phyloP scores from a whole-genome alignment of 2,113 vertebrate species.

The Archocentrus centrarchus region DNA sequence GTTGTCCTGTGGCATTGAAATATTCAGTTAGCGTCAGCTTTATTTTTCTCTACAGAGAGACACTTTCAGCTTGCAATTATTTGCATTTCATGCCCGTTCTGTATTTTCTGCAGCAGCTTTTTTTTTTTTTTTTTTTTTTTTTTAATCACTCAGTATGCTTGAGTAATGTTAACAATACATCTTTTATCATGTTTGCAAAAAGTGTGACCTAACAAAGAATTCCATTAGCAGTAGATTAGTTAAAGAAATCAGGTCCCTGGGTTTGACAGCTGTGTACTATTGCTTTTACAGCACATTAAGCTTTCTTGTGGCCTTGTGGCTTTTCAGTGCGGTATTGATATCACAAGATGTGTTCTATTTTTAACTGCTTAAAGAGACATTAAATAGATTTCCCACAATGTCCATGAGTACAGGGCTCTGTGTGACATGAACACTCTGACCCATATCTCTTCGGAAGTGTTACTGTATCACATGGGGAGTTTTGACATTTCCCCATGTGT shows the following conservation, averaged over 20 bases:
- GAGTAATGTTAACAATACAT: background rate
- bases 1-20: slow-evolving; percentile 43
- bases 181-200: background rate
- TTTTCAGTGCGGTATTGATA: slow-evolving; percentile 12
- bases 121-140: background rate
- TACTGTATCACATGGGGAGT: slow-evolving; percentile 68
- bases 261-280: background rate
- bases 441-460: slow-evolving; percentile 73
- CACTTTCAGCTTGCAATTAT: background rate
- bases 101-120: background rate
- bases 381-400: slow-evolving; percentile 66
- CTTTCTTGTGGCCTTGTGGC: slow-evolving; percentile 22
- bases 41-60: slow-evolving; percentile 3
- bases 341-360: slow-evolving; percentile 49
- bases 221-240: background rate
- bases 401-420: slow-evolving; percentile 52
- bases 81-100: background rate
- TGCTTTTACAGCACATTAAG: slow-evolving; percentile 31
- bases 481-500: slow-evolving; percentile 76
- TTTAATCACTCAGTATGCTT: background rate
- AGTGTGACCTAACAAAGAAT: slow-evolving; percentile 18
- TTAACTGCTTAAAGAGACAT: slow-evolving; percentile 55
- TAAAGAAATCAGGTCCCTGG: background rate
- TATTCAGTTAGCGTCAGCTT: slow-evolving; percentile 17
- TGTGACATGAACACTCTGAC: slow-evolving; percentile 72